Percentiles rank a stretch among this genome's conserved stretches.
Conservation (phyloP, 1,140 invertebrate genomes). For the Augochlora pura region DNA sequence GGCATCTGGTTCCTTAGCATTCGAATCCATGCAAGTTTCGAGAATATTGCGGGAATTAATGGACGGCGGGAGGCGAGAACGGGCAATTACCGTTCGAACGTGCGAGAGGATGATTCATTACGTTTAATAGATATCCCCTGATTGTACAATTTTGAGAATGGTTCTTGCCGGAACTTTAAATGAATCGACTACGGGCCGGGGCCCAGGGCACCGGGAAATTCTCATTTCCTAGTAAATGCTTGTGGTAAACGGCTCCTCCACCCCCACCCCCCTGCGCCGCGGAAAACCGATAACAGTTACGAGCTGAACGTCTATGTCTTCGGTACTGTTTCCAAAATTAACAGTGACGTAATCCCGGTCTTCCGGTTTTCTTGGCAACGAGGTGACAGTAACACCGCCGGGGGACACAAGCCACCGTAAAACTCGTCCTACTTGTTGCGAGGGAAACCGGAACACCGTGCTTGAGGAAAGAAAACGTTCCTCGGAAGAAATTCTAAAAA, state of each 20-base stretch:
- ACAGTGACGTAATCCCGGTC: conserved; percentile 19
- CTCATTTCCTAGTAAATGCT: conserved; percentile 48
- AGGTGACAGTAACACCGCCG: not conserved
- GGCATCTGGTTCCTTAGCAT: conserved; percentile 20
- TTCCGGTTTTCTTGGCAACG: conserved; percentile 21
- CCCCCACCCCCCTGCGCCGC: no score
- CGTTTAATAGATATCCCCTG: conserved; percentile 35
- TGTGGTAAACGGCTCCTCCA: conserved; percentile 39
- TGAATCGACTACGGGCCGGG: conserved; percentile 28
- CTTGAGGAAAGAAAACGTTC: no score
- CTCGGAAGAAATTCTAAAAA: no score
- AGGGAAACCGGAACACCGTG: not conserved
- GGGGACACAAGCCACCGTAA: not conserved
- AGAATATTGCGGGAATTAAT: conserved; percentile 25
- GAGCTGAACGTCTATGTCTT: conserved; percentile 26
- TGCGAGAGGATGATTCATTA: conserved; percentile 38
- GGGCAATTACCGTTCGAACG: not conserved
- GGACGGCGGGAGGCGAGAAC: not conserved
- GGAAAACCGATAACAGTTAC: conserved; percentile 32
- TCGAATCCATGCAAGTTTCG: conserved; percentile 24
- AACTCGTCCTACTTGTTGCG: not conserved
- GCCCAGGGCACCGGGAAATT: conserved; percentile 12
- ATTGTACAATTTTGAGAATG: conserved; percentile 42
- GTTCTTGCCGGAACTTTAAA: conserved; percentile 30
- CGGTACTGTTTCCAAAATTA: conserved; percentile 29